phyloP scores from a whole-genome alignment of 2,113 vertebrate genomes.

The Halcyon senegalensis region DNA sequence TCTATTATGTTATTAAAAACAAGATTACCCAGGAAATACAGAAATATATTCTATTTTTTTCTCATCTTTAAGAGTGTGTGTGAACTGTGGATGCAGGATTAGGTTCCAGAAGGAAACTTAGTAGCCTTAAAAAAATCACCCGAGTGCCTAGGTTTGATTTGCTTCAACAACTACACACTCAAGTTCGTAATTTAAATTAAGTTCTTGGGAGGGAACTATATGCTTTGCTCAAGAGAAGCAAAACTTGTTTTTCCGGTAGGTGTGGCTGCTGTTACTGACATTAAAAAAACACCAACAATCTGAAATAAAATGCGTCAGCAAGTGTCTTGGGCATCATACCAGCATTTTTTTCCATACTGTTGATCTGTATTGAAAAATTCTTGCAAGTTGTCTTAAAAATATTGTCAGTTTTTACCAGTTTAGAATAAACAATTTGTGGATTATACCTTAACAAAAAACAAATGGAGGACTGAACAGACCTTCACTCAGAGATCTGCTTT shows the following conservation, averaged over 20 bases:
- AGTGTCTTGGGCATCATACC: neutral
- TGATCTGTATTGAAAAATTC: neutral
- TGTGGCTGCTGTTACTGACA: constrained; percentile 4
- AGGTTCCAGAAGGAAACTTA: neutral
- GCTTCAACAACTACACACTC: neutral
- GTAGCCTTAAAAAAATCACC: neutral
- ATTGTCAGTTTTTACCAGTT: neutral
- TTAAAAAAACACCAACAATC: neutral
- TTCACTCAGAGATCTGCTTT: neutral
- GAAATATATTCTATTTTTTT: neutral
- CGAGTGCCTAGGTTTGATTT: neutral
- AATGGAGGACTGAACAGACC: neutral
- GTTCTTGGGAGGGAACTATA: neutral
- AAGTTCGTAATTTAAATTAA: neutral
- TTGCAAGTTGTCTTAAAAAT: neutral
- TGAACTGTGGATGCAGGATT: neutral
- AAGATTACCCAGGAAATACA: neutral
- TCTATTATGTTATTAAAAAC: neutral
- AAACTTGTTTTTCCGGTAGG: constrained; percentile 51
- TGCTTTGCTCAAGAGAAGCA: constrained; percentile 34
- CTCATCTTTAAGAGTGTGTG: neutral
- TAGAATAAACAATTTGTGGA: neutral
- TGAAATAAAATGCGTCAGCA: neutral
- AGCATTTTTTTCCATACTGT: neutral
- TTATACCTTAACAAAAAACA: neutral